phyloP scores from a whole-genome alignment of 2,797 vertebrate species.

The Champsocephalus gunnari region DNA sequence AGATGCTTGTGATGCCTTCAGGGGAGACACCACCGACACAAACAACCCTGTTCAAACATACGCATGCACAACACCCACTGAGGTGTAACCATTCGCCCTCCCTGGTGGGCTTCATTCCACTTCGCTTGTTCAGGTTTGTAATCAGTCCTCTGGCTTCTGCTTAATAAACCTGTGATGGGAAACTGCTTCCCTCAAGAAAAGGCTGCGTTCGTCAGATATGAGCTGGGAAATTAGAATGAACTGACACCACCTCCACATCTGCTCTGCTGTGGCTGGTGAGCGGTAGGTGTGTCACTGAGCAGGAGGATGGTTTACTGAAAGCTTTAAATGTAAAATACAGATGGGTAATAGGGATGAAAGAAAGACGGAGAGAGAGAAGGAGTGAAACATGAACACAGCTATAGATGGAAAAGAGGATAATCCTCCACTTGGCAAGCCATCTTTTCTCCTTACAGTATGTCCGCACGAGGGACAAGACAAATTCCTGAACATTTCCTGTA shows the following conservation, averaged over 20 bases:
- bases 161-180: slow-evolving; percentile 70
- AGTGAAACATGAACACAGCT: slow-evolving; percentile 14
- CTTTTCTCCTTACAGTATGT: slow-evolving; percentile 15
- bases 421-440: slow-evolving; percentile 28
- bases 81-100: slow-evolving; percentile 36
- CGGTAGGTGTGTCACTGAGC: slow-evolving; percentile 11
- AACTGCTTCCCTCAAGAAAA: slow-evolving; percentile 52
- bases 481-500: slow-evolving; percentile 56
- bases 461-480: slow-evolving; percentile 28
- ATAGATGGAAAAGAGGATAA: slow-evolving; percentile 33
- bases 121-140: slow-evolving; percentile 57
- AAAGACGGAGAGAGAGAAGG: slow-evolving; percentile 10
- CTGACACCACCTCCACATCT: slow-evolving; percentile 43
- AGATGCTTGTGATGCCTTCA: slow-evolving; percentile 46
- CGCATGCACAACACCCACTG: slow-evolving; percentile 22
- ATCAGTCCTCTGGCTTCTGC: slow-evolving; percentile 64
- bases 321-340: slow-evolving; percentile 46
- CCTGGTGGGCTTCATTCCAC: slow-evolving; percentile 36
- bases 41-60: neutral
- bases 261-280: slow-evolving; percentile 26
- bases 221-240: slow-evolving; percentile 58
- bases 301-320: slow-evolving; percentile 31
- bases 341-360: slow-evolving; percentile 9
- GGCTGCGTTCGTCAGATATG: slow-evolving; percentile 47
- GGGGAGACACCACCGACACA: slow-evolving; percentile 39